Evolutionary conservation across 2,113 vertebrate genomes (phyloP), one percentile per base, ranked within the genome.

Genomic region (Coturnix japonica): DNA sequence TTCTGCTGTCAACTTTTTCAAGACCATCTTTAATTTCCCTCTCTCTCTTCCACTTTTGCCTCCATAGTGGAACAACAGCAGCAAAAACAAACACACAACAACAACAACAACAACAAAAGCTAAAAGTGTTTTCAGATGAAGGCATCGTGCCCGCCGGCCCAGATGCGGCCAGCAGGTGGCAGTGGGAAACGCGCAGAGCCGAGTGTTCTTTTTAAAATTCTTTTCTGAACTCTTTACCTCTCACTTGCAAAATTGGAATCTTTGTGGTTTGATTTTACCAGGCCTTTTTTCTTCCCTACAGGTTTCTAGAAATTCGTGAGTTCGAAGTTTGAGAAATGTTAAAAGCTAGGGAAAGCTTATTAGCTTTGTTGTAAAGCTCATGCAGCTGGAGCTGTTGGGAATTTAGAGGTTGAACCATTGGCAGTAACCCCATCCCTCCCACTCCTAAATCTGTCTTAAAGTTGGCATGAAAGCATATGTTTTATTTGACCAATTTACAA

Each of bases 81-180:
- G 39, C 39, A 28, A 26, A 25, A 53, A 53, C 26, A 53, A 53
- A 19, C 9, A 33, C 37, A 25, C 61, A 13, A 53, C 25, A 37
- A 35, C 5, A 60, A 61, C 21, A 37, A 30, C 14, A 53, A 53
- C 25, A 28, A 26, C 13, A 26, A 16, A 67, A 13, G 4, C 14
- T 54, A 30, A 63, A 39, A 28, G 37, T 30, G 26, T 33, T 74
- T 57, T 47, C 81, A 23, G 15, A 33, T 3, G 11, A 17, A 28
- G 25, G 25, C 25, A 26, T 28, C 10, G 23, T 25, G 60, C 35
- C 7, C 16, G 56, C 19, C 7, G 18, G 56, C 56, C 12, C 11
- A 31, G 9, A 46, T 9, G 60, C 15, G 22, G 43, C 89, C 96
- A 25, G 81, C 39, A 96, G 96, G 87, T 96, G 96, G 95, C 94